phyloP scores from a whole-genome alignment of 30 jellyfish, hydroid and myxozoan species.

The Aurelia sp. region DNA sequence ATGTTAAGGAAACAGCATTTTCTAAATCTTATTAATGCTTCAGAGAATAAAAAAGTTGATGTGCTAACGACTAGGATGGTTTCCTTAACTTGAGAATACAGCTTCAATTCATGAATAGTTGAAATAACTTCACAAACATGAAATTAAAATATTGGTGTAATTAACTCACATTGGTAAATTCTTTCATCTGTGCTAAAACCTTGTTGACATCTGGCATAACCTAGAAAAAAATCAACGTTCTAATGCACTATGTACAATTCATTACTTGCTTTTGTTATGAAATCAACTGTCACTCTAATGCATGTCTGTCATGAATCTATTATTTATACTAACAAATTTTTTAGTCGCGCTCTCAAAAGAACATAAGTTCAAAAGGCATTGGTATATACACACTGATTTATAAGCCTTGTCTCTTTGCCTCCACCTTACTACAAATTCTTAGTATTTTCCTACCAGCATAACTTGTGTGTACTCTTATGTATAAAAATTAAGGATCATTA shows the following conservation, averaged over 20 bases:
- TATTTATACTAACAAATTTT: too few species aligned
- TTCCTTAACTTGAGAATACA: neutral
- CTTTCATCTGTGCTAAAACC: conserved; percentile 87
- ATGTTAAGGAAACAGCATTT: neutral
- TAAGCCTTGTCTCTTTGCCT: too few species aligned
- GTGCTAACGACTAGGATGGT: neutral
- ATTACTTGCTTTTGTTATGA: too few species aligned
- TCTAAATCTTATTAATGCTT: neutral
- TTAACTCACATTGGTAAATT: conserved; percentile 76
- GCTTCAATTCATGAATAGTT: neutral
- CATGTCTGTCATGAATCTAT: too few species aligned
- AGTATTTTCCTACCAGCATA: too few species aligned
- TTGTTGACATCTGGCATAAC: conserved; percentile 92
- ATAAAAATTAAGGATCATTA: too few species aligned
- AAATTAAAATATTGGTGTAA: neutral
- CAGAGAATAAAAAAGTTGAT: neutral
- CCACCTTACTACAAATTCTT: too few species aligned
- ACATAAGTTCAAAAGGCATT: too few species aligned
- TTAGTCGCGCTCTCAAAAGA: too few species aligned
- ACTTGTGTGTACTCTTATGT: too few species aligned
- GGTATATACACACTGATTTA: too few species aligned
- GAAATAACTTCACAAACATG: neutral
- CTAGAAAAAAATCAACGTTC: conserved; percentile 24
- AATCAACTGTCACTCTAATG: too few species aligned
- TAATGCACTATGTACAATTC: neutral